phyloP scores from a whole-genome alignment of 2,888 invertebrate genomes.

The Drosophila pseudotalamancana region DNA sequence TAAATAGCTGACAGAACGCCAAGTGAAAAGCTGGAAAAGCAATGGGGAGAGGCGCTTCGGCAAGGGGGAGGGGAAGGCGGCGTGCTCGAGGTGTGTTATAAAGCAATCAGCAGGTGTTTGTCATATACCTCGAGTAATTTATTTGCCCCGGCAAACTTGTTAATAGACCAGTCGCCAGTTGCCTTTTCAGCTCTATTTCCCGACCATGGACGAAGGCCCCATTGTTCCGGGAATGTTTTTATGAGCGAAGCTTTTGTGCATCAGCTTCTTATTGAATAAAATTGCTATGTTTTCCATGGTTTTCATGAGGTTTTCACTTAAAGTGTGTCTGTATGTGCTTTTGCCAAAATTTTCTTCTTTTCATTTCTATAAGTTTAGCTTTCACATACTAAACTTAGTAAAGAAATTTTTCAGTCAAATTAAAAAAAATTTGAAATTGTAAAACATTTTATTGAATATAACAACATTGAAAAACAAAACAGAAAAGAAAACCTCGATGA shows the following conservation, averaged over 20 bases:
- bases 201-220: not conserved
- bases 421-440: not conserved
- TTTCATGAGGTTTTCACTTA: not conserved
- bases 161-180: constrained; percentile 37
- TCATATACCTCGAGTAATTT: constrained; percentile 60
- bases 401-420: not conserved
- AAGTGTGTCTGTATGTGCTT: not conserved
- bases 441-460: not conserved
- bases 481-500: no score
- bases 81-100: constrained; percentile 7
- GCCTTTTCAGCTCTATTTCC: constrained; percentile 1
- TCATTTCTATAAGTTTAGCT: not conserved
- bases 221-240: not conserved
- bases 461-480: not conserved
- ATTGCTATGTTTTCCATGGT: no score
- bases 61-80: not conserved
- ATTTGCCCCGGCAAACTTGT: constrained; percentile 54
- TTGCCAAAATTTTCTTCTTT: not conserved
- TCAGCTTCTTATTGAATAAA: not conserved
- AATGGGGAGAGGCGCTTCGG: no score
- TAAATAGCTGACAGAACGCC: constrained; percentile 63
- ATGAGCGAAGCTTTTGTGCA: not conserved
- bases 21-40: not conserved
- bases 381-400: no score
- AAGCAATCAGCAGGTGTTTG: constrained; percentile 74